Evolutionary conservation across 2,797 vertebrate genomes (phyloP), one percentile per base, ranked within the genome.

Genomic region (Bryconaethiops microstoma): DNA sequence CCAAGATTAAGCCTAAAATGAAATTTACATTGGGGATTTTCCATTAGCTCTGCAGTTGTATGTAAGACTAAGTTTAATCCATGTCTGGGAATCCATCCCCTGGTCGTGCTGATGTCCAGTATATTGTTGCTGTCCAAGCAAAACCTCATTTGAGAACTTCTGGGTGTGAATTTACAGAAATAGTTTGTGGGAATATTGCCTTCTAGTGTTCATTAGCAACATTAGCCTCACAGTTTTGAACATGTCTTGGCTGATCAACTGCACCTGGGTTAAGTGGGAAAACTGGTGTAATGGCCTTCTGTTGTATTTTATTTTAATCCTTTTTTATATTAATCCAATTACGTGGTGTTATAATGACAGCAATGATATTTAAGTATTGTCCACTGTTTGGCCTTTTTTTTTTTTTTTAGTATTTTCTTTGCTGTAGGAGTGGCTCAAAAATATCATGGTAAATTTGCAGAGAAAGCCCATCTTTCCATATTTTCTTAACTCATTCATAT

Each of bases 401-500:
- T 19, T 39, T 7, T 21, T 54, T 60, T 83, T 80, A 57, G 54
- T 54, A 4, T 74, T 45, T 74, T 52, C 59, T 77, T 74, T 40
- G 57, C 68, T 78, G 39, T 19, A 21, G n/a, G 74, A 72, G 77
- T 14, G 64, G 52, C 71, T 81, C 71, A 83, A 83, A 81, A 68
- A 78, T 72, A 68, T 73, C 25, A 35, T 23, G 21, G 57, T 62
- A 68, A 78, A 77, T 39, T 65, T 77, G 55, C 65, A 13, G 76
- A 63, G 59, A 57, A 80, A 77, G 59, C 39, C n/a, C 71, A 48
- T 12, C 12, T 48, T 48, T 48, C 12, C 12, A 8, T 48, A 8
- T 48, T 48, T 35, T 54, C 83, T 79, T 78, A 80, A 60, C 78
- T 85, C 52, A 70, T 83, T 86, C 69, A 69, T 57, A n/a, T 88